Percentiles rank a stretch among this genome's conserved stretches.
These are phyloP conservation scores for Drosophila lacicola DNA, from an alignment of 2,888 invertebrate genomes.

Conservation along the genomic window DNA sequence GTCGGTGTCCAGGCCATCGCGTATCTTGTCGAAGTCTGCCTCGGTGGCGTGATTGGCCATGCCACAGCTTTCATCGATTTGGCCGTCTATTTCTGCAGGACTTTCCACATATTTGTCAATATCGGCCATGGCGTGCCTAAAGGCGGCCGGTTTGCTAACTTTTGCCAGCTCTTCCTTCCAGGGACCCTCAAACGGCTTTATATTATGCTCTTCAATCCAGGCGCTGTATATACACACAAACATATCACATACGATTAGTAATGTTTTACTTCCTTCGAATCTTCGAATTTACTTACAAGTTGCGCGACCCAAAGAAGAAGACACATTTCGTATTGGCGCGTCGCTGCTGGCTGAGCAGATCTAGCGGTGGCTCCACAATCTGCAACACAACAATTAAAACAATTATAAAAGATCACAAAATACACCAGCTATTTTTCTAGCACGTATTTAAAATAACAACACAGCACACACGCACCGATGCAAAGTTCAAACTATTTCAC, in stretches of 20 bases:
- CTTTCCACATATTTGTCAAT: conserved; percentile 92
- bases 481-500: conserved; percentile 39
- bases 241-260: background rate
- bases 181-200: conserved; percentile 91
- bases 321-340: conserved; percentile 93
- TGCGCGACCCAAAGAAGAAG: conserved; percentile 97
- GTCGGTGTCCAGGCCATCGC: conserved; percentile 85
- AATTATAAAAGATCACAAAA: conserved; percentile 11
- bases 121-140: conserved; percentile 92
- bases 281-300: conserved; percentile 90
- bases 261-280: background rate
- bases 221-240: conserved; percentile 87
- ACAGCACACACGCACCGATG: background rate
- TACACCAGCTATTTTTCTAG: background rate
- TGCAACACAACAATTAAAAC: conserved; percentile 82
- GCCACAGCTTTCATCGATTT: conserved; percentile 77
- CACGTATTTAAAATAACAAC: background rate
- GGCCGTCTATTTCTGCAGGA: conserved; percentile 86
- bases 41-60: conserved; percentile 86
- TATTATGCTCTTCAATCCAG: conserved; percentile 94
- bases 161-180: conserved; percentile 92
- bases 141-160: conserved; percentile 90
- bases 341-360: conserved; percentile 90
- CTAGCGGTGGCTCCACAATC: conserved; percentile 93
- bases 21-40: conserved; percentile 90